These are phyloP conservation scores for Xylocampa areola DNA, from an alignment of 2,888 invertebrate species.

Conservation along the genomic window DNA sequence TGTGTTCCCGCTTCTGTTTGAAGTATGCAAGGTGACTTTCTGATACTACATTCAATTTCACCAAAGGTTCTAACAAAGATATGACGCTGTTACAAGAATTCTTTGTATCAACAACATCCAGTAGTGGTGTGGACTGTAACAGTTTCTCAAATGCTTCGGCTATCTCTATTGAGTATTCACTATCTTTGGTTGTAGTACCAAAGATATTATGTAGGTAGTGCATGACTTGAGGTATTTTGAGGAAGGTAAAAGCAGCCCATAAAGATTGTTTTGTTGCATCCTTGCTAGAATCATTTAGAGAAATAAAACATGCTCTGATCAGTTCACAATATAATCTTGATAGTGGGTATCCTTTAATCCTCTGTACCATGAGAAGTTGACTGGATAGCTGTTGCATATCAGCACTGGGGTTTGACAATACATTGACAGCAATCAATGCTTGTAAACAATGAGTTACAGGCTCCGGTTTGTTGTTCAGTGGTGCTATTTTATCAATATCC, in stretches of 20 bases:
- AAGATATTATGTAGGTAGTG: conserved; percentile 91
- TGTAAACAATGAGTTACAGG: conserved; percentile 93
- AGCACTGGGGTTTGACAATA: conserved; percentile 95
- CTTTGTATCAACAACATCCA: conserved; percentile 97
- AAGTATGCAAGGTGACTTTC: conserved; percentile 94
- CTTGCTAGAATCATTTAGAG: conserved; percentile 95
- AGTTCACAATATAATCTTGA: conserved; percentile 96
- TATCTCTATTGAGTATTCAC: conserved; percentile 93
- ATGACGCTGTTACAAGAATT: conserved; percentile 96
- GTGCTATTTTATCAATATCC: conserved; percentile 91
- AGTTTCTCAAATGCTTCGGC: conserved; percentile 95
- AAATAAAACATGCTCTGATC: conserved; percentile 96
- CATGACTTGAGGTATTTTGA: conserved; percentile 96
- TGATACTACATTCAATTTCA: conserved; percentile 94
- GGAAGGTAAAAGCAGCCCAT: conserved; percentile 98
- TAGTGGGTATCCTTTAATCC: conserved; percentile 95
- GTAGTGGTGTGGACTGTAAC: conserved; percentile 94
- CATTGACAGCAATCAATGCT: conserved; percentile 95
- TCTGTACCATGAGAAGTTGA: conserved; percentile 95
- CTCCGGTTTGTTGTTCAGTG: conserved; percentile 89
- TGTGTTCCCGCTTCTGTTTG: conserved; percentile 90
- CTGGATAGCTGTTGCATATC: conserved; percentile 95
- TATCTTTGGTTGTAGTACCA: conserved; percentile 88
- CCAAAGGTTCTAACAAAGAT: conserved; percentile 94
- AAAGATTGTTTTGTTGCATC: conserved; percentile 95